Conservation (phyloP, 2,888 invertebrate genomes). For the Hirtodrosophila confusa region DNA sequence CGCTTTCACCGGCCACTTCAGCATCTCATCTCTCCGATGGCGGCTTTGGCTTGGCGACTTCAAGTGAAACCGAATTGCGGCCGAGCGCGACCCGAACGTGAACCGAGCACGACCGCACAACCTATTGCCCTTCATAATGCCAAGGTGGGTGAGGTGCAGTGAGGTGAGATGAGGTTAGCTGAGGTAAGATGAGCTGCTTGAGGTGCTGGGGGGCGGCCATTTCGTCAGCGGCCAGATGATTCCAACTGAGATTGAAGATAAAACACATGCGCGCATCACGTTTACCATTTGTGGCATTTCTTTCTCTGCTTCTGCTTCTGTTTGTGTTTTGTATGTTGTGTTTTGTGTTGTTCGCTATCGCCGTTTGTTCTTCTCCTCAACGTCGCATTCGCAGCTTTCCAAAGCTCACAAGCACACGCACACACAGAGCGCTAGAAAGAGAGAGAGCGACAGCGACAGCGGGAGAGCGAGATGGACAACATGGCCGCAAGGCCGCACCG, state of each 20-base stretch:
- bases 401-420: constrained; percentile 49
- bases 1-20: neutral
- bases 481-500: constrained; percentile 66
- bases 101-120: constrained; percentile 53
- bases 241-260: constrained; percentile 77
- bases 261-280: constrained; percentile 78
- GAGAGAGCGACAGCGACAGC: constrained; percentile 4
- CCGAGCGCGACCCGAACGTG: constrained; percentile 50
- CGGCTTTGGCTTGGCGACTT: constrained; percentile 56
- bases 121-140: constrained; percentile 76
- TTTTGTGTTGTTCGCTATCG: constrained; percentile 31
- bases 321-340: constrained; percentile 35
- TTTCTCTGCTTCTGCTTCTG: constrained; percentile 47
- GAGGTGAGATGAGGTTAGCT: constrained; percentile 14
- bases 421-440: constrained; percentile 14
- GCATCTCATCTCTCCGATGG: neutral
- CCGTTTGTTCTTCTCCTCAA: constrained; percentile 45
- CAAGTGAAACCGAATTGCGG: constrained; percentile 11
- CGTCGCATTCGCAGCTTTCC: constrained; percentile 44
- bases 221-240: constrained; percentile 65
- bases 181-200: constrained; percentile 7
- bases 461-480: constrained; percentile 31
- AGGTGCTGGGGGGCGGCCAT: constrained; percentile 17
- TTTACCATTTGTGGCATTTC: constrained; percentile 66
- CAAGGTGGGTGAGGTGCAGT: constrained; percentile 33